These are phyloP conservation scores for Heliconius congener DNA, from an alignment of 1,140 invertebrate species.

Conservation along the genomic window DNA sequence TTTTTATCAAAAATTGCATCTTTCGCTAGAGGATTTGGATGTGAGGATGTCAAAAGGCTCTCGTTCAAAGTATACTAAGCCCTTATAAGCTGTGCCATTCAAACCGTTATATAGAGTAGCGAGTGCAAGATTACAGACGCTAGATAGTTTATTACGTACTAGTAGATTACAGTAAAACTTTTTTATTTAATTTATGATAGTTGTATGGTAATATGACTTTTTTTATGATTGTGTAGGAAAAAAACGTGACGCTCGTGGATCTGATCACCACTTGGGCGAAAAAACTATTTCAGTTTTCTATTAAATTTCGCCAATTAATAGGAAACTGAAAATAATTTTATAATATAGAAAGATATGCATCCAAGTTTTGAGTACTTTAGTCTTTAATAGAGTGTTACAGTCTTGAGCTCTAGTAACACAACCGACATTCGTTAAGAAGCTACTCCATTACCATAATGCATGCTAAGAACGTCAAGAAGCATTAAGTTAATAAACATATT, in stretches of 20 bases:
- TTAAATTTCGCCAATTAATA: too few relatives aligned
- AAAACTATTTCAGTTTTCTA: too few relatives aligned
- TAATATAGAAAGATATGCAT: too few relatives aligned
- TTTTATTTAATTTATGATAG: neutral
- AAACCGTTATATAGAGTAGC: conserved; percentile 41
- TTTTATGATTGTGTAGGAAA: neutral
- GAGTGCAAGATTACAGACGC: conserved; percentile 30
- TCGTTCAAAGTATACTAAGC: conserved; percentile 20
- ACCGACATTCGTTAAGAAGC: conserved; percentile 1
- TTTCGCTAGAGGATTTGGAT: neutral
- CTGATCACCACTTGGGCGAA: too few relatives aligned
- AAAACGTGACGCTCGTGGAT: too few relatives aligned
- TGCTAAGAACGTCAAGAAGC: neutral
- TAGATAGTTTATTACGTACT: conserved; percentile 1
- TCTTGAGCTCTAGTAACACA: neutral
- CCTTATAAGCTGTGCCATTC: conserved; percentile 37
- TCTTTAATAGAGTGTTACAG: neutral
- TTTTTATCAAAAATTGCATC: neutral
- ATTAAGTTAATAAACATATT: neutral
- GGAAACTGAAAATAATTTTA: too few relatives aligned
- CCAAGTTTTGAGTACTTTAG: neutral
- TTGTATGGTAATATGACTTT: neutral
- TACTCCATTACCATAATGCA: conserved; percentile 5
- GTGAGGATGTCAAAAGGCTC: conserved; percentile 1
- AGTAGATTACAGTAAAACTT: neutral